Evolutionary conservation across 2,888 invertebrate genomes (phyloP).

Genomic region (Yponomeuta cagnagella): DNA sequence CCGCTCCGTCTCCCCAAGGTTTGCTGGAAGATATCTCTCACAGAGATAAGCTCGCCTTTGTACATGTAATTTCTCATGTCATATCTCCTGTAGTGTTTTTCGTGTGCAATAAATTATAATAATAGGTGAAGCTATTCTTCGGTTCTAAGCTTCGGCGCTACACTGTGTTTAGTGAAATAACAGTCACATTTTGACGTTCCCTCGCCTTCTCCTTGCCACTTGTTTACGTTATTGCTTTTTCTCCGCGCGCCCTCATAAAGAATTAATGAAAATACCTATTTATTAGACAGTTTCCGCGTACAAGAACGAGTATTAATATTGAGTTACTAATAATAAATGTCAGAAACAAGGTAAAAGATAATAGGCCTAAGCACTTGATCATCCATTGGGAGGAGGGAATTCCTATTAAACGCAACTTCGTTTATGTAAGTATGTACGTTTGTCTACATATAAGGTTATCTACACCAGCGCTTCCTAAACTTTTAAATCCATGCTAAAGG

Average conservation of each 20-base stretch:
- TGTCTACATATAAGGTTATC: neutral
- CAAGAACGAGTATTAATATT: neutral
- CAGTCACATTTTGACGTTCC: neutral
- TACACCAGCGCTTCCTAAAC: too few relatives aligned
- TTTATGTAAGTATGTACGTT: neutral
- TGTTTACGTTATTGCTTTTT: constrained; percentile 3
- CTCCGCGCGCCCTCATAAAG: neutral
- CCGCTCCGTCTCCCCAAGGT: too few relatives aligned
- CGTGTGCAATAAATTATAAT: too few relatives aligned
- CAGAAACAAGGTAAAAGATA: neutral
- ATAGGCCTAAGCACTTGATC: neutral
- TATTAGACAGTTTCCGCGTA: neutral
- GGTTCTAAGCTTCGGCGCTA: too few relatives aligned
- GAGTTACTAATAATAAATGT: neutral
- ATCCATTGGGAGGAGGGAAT: neutral
- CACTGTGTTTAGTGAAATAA: too few relatives aligned
- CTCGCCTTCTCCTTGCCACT: neutral
- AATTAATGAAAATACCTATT: neutral
- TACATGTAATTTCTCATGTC: too few relatives aligned
- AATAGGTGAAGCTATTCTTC: too few relatives aligned
- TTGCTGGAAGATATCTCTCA: too few relatives aligned
- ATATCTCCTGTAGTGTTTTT: too few relatives aligned
- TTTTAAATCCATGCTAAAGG: too few relatives aligned
- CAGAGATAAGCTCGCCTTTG: too few relatives aligned
- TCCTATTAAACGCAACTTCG: neutral